A percentile compares a stretch with the other conserved stretches of the same genome.
Evolutionary conservation across 2,888 invertebrate genomes (phyloP).

Genomic region (Troides aeacus): DNA sequence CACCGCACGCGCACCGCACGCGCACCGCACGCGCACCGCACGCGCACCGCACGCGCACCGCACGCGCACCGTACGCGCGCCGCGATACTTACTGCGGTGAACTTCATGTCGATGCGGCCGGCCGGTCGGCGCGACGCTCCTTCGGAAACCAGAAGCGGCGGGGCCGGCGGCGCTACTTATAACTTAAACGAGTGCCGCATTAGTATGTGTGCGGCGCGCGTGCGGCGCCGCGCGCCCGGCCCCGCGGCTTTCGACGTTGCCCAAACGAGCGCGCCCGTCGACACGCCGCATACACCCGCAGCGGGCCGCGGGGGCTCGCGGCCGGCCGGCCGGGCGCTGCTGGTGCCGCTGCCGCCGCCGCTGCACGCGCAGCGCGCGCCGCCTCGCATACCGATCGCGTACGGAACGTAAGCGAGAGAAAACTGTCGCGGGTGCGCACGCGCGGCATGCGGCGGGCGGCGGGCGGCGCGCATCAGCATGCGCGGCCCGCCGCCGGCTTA

Average conservation of each 20-base stretch:
- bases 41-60: constrained; percentile 32
- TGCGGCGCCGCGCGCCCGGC: constrained; percentile 36
- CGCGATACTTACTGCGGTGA: constrained; percentile 57
- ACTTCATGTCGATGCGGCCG: constrained; percentile 63
- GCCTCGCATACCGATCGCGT: constrained; percentile 63
- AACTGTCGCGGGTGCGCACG: constrained; percentile 60
- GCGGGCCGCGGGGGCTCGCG: no score
- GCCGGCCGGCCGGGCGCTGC: no score
- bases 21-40: constrained; percentile 13
- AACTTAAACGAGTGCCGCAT: constrained; percentile 58
- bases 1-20: constrained; percentile 28
- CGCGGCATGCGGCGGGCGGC: constrained; percentile 44
- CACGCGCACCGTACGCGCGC: neutral
- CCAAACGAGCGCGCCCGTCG: constrained; percentile 44
- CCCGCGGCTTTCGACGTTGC: constrained; percentile 60
- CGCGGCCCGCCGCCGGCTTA: constrained; percentile 49
- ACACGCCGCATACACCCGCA: constrained; percentile 5
- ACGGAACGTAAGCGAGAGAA: constrained; percentile 73
- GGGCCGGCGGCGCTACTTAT: constrained; percentile 68
- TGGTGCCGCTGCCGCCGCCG: constrained; percentile 46
- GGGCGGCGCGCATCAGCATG: constrained; percentile 43
- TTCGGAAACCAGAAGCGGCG: constrained; percentile 54
- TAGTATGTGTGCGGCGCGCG: constrained; percentile 61
- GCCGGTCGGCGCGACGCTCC: constrained; percentile 57
- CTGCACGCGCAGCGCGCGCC: constrained; percentile 67